A percentile compares a stretch with the other conserved stretches of the same genome.
phyloP scores from a whole-genome alignment of 2,113 vertebrate species.

The Hemibagrus wyckioides region DNA sequence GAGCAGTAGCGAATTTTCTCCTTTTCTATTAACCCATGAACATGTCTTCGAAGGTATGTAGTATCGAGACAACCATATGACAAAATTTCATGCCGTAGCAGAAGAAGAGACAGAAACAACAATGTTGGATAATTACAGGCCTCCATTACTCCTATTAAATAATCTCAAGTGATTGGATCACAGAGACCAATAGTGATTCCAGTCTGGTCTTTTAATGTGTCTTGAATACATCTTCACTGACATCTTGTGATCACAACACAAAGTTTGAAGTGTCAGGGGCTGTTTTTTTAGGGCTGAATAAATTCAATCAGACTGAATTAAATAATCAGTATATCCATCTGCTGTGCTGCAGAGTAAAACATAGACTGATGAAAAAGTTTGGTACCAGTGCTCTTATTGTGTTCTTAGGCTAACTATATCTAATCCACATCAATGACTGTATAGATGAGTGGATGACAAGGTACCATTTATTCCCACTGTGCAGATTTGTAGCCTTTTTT shows the following conservation, averaged over 20 bases:
- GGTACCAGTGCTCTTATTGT: not conserved
- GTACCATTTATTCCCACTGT: not conserved
- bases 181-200: not conserved
- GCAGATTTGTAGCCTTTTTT: not conserved
- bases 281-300: not conserved
- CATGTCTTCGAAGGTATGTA: not conserved
- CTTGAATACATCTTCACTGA: not conserved
- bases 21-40: not conserved
- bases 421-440: not conserved
- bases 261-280: not conserved
- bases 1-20: not conserved
- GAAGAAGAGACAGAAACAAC: not conserved
- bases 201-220: not conserved
- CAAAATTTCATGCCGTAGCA: not conserved
- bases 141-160: not conserved
- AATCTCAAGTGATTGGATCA: not conserved
- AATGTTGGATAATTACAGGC: not conserved
- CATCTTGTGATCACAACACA: not conserved
- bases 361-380: not conserved
- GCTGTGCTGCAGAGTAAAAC: not conserved
- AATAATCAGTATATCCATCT: not conserved
- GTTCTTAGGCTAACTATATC: too few relatives aligned
- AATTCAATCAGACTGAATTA: not conserved
- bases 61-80: not conserved
- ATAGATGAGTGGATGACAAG: not conserved